Evolutionary conservation across 2,797 vertebrate genomes (phyloP).

Genomic region (Mormyrops boulengeri): DNA sequence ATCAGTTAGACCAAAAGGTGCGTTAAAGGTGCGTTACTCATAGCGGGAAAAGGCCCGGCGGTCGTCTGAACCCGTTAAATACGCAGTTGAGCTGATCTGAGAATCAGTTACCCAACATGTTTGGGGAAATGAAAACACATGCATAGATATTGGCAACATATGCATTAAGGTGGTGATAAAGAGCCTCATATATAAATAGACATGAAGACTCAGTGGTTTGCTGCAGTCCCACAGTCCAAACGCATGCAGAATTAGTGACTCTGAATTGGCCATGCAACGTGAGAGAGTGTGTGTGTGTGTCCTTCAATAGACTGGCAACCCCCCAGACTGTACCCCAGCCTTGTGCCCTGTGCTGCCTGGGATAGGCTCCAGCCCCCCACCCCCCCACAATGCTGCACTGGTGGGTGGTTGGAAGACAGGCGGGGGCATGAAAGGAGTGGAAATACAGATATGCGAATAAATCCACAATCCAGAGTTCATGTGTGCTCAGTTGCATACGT

Average conservation of each 20-base stretch:
- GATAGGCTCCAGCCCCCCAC: neutral
- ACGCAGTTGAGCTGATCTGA: neutral
- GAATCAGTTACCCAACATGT: neutral
- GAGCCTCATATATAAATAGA: neutral
- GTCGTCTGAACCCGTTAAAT: neutral
- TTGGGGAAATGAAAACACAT: neutral
- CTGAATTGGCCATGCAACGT: neutral
- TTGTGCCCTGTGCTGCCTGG: neutral
- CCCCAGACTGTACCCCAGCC: neutral
- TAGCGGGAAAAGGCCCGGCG: neutral
- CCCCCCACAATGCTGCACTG: neutral
- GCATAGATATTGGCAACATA: neutral
- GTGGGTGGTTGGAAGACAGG: neutral
- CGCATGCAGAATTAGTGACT: neutral
- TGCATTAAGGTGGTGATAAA: neutral
- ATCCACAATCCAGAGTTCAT: neutral
- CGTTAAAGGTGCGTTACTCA: neutral
- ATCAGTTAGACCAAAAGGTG: neutral
- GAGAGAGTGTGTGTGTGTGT: neutral
- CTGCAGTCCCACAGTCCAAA: neutral
- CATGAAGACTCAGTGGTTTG: neutral
- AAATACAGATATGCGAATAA: neutral
- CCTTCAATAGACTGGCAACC: neutral
- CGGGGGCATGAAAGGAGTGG: neutral
- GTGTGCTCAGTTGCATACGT: neutral